A percentile compares a stretch with the other conserved stretches of the same genome.
phyloP scores from a whole-genome alignment of 2,797 vertebrate species.

The Spheniscus humboldti region DNA sequence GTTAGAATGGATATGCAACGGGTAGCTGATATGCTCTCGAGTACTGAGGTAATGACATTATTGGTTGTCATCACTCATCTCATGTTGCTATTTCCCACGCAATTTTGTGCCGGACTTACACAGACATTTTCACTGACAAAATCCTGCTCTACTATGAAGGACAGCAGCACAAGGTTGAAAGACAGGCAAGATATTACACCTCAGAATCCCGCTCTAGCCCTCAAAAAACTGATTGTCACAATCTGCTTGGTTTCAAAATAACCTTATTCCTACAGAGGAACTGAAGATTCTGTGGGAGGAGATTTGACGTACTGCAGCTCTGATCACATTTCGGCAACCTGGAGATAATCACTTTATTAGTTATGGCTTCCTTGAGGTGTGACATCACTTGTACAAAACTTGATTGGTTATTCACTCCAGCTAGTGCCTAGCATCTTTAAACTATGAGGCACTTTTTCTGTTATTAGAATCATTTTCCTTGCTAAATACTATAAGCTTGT shows the following conservation, averaged over 20 bases:
- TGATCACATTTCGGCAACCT: constrained; percentile 19
- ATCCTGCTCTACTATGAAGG: not conserved
- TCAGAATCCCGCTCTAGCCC: constrained; percentile 35
- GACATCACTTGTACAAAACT: constrained; percentile 67
- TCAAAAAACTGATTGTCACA: constrained; percentile 52
- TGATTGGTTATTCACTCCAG: constrained; percentile 63
- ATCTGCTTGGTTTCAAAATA: constrained; percentile 33
- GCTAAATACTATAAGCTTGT: constrained; percentile 93
- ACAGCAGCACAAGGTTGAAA: constrained; percentile 29
- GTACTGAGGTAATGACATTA: constrained; percentile 90
- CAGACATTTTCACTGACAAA: not conserved
- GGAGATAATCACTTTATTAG: constrained; percentile 53
- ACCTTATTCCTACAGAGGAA: constrained; percentile 7
- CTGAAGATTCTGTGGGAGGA: not conserved
- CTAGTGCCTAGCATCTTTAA: constrained; percentile 85
- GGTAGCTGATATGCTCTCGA: constrained; percentile 88
- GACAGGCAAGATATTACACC: constrained; percentile 36
- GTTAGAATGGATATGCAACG: constrained; percentile 78
- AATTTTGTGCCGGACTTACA: not conserved
- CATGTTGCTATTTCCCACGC: constrained; percentile 24
- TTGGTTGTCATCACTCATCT: constrained; percentile 88
- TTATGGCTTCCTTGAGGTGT: constrained; percentile 77
- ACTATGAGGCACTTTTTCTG: constrained; percentile 93
- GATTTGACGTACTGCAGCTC: not conserved
- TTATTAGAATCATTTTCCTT: constrained; percentile 72